Base-by-base conservation (phyloP, 2,888 invertebrate genomes). In the Empis stercorea region DNA sequence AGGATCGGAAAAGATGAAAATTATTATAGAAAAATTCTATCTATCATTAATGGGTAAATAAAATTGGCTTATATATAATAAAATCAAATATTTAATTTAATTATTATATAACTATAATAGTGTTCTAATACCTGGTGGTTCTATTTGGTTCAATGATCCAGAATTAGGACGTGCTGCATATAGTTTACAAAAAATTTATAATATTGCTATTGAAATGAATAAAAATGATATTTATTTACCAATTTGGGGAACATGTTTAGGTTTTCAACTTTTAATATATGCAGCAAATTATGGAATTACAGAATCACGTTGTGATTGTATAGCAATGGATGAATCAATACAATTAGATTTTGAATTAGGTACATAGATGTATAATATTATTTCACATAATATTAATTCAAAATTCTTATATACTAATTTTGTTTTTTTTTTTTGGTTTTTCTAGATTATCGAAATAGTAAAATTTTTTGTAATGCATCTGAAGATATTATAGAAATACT, bases 181-280 rank as follows among this genome's bases (percentile, higher is more conserved):
- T 50, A 84, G 88, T 2, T 89, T 84, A 0, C 73, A 76, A 54
- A 70, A 74, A 45, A 76, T 87, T 49, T 80, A 79, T 56, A 74
- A 83, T 44, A 72, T 84, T 43, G 87, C 87, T 0, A 65, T 74
- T 48, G 62, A 77, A 60, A 64, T 81, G 48, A 88, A 91, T 60
- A 70, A 79, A 2, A 66, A 71, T 2, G 86, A 83, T 1, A 57
- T 79, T 51, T 81, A 82, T 60, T 89, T 91, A 62, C 93, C 94
- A 0, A 64, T 95, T 41, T 87, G 87, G 75, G 93, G 89, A 1
- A 91, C 84, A 1, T 94, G 94, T 59, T 75, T 92, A 30, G 94
- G 94, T 17, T 87, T 91, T 67, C 86, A 95, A 61, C 71, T 88
- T 23, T 64, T 91, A 41, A 73, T 82, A 10, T 79, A 79, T 51